A percentile compares a stretch with the other conserved stretches of the same genome.
These are phyloP conservation scores for Pluvianellus socialis DNA, from an alignment of 2,113 vertebrate species.

Conservation along the genomic window DNA sequence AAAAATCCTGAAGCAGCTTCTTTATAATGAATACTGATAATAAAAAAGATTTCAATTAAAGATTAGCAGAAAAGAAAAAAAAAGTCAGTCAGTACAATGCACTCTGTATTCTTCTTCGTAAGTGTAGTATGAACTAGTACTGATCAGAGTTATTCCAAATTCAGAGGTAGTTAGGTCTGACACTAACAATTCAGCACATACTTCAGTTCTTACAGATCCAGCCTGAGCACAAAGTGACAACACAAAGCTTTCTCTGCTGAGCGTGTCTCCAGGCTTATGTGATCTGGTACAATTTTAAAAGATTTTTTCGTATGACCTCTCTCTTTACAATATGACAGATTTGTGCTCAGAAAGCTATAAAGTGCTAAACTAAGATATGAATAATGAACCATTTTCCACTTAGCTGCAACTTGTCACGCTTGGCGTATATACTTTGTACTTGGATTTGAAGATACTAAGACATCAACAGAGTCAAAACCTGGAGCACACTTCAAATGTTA, in stretches of 20 bases:
- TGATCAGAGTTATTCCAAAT: neutral
- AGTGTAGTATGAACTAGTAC: neutral
- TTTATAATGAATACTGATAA: neutral
- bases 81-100: neutral
- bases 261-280: neutral
- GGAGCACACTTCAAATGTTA: neutral
- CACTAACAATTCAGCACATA: neutral
- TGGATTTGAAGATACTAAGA: neutral
- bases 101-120: neutral
- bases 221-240: neutral
- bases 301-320: neutral
- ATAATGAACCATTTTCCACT: neutral
- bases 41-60: constrained; percentile 46
- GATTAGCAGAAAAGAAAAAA: neutral
- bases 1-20: neutral
- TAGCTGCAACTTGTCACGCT: neutral
- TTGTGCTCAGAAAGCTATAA: neutral
- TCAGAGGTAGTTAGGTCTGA: neutral
- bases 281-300: neutral
- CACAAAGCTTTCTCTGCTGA: neutral
- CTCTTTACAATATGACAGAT: neutral
- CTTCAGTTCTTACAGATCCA: neutral
- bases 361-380: neutral
- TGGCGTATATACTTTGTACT: neutral
- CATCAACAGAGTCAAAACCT: constrained; percentile 13